Evolutionary conservation across 2,888 invertebrate genomes (phyloP).

Genomic region (Acanthosoma haemorrhoidale): DNA sequence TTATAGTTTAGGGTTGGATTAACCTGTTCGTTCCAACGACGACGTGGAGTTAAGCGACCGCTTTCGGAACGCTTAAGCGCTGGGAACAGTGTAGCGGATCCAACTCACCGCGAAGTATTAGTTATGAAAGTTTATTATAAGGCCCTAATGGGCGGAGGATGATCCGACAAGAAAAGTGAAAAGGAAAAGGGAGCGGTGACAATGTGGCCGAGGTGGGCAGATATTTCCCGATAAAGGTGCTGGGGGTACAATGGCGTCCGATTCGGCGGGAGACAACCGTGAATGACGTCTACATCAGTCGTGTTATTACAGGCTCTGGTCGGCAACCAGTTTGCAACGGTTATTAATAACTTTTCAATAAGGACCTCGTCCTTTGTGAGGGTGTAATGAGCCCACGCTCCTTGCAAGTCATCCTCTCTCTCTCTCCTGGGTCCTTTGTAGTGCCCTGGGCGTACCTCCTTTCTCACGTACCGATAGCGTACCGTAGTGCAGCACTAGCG

Average conservation of each 20-base stretch:
- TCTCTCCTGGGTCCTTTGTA: too few relatives aligned
- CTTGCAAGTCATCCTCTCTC: neutral
- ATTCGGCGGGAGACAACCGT: neutral
- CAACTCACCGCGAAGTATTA: neutral
- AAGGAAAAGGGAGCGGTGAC: neutral
- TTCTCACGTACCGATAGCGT: slow-evolving; percentile 10
- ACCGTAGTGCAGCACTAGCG: neutral
- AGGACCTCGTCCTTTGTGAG: neutral
- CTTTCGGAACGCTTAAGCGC: neutral
- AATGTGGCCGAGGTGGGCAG: slow-evolving; percentile 11
- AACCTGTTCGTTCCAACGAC: too few relatives aligned
- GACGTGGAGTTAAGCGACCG: too few relatives aligned
- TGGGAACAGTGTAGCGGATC: neutral
- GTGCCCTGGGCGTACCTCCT: neutral
- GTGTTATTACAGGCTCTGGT: neutral
- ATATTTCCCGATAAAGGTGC: slow-evolving; percentile 1
- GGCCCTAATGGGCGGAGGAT: slow-evolving; percentile 4
- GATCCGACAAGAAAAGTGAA: slow-evolving; percentile 12
- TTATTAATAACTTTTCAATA: slow-evolving; percentile 14
- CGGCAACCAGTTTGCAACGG: slow-evolving; percentile 4
- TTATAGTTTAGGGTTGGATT: too few relatives aligned
- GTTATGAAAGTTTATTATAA: slow-evolving; percentile 14
- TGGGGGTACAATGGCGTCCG: neutral
- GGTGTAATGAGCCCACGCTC: neutral
- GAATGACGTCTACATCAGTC: slow-evolving; percentile 4